These are phyloP conservation scores for Lasioglossum leucozonium DNA, from an alignment of 2,888 invertebrate species.

Conservation along the genomic window DNA sequence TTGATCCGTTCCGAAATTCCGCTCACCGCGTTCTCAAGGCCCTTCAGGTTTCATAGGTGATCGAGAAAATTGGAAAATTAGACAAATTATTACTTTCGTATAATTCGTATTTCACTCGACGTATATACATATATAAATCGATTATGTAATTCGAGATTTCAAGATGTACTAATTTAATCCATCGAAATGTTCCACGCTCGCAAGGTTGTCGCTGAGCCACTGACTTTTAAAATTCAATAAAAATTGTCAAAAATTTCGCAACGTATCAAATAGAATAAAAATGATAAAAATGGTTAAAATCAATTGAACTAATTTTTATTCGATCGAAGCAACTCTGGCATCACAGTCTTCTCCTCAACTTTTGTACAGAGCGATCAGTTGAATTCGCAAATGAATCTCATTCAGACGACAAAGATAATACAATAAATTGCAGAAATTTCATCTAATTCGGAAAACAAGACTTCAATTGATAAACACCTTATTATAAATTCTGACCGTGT, in stretches of 20 bases:
- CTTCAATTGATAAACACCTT: background rate
- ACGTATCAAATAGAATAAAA: background rate
- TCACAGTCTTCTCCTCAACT: background rate
- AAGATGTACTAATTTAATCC: background rate
- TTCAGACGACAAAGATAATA: background rate
- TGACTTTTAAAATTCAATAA: background rate
- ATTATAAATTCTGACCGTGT: background rate
- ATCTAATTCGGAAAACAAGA: background rate
- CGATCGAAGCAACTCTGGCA: background rate
- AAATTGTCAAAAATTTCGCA: background rate
- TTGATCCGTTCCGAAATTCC: conserved; percentile 21
- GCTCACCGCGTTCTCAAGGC: background rate
- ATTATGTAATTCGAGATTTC: background rate
- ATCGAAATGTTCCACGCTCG: background rate
- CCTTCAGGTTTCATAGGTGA: background rate
- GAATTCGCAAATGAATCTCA: background rate
- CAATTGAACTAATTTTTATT: background rate
- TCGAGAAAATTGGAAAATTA: background rate
- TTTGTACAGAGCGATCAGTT: background rate
- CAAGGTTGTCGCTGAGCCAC: background rate
- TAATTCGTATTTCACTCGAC: background rate
- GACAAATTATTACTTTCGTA: background rate
- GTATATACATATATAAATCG: no score
- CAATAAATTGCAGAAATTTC: background rate
- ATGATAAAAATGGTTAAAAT: background rate